Evolutionary conservation across 1,140 invertebrate genomes (phyloP), one percentile per base, ranked within the genome.

Genomic region (Dendroctonus ponderosae): DNA sequence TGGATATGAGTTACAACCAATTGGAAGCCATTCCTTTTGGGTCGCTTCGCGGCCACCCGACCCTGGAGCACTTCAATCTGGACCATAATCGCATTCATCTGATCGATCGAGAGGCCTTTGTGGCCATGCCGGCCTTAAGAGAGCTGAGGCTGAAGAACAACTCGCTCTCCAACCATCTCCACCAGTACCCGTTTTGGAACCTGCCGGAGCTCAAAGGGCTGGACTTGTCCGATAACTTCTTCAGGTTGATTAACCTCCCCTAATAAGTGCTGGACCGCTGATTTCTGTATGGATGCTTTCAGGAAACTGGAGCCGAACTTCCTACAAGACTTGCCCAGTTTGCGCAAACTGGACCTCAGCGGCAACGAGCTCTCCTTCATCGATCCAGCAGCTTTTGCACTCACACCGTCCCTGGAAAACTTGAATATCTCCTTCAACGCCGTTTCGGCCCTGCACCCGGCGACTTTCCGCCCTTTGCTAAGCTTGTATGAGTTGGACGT

Each of bases 101-200:
- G 39, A 85, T 95, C 15, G 87, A 91, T 72, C 80, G 85, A 41
- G 88, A 91, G 71, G 88, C 90, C 3, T 89, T 94, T 75, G 83
- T 85, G 65, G 87, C 87, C 11, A 91, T 94, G 87, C 91, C 92
- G 1, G 89, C 89, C 0, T 77, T 95, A 11, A 81, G 90, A 54
- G 91, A 94, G 77, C 80, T 95, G 14, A 82, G 90, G 70, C 80
- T 94, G 57, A 85, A 85, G 52, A 92, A 93, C 72, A 93, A 93
- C 76, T 91, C 89, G 5, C 76, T 92, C 12, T 85, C 84, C 2
- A 83, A 85, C 70, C 53, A 41, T 6, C 71, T 74, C 39, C 70
- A 81, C 41, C 70, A 81, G 71, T 80, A 82, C 8, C 89, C 90
- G 2, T 87, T 90, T 72, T 93, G 90, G 90, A 89, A 92, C 80